A percentile compares a stretch with the other conserved stretches of the same genome.
phyloP scores from a whole-genome alignment of 2,888 invertebrate species.

The Cosmorhoe ocellata region DNA sequence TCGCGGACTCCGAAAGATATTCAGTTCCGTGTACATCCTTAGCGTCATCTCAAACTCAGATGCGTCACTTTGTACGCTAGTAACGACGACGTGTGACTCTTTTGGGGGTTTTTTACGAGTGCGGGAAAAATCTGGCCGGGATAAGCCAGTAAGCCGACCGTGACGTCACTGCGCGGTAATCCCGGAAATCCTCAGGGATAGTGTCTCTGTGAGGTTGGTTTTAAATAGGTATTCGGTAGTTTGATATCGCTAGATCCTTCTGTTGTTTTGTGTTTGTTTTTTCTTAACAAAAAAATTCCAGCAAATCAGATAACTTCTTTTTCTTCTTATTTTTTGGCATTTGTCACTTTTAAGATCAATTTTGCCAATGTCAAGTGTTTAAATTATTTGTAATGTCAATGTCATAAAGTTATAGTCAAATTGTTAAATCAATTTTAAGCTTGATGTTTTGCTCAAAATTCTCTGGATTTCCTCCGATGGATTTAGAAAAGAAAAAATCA shows the following conservation, averaged over 20 bases:
- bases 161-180: constrained; percentile 55
- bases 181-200: constrained; percentile 31
- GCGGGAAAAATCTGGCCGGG: constrained; percentile 52
- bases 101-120: constrained; percentile 44
- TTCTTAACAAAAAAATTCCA: no score
- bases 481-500: no score
- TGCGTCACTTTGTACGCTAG: constrained; percentile 32
- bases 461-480: no score
- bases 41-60: constrained; percentile 4
- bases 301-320: no score
- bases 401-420: no score
- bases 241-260: constrained; percentile 3
- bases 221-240: constrained; percentile 20
- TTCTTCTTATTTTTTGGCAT: no score
- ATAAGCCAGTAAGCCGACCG: constrained; percentile 59
- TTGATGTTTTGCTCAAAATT: no score
- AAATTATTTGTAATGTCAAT: no score
- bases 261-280: constrained; percentile 1
- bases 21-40: neutral
- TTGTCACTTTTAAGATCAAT: no score
- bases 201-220: constrained; percentile 18
- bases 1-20: neutral
- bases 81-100: constrained; percentile 20
- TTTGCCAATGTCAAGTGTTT: no score
- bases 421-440: no score